These are phyloP conservation scores for Piliocolobus tephrosceles DNA, from an alignment of 2,113 vertebrate genomes.

Conservation along the genomic window DNA sequence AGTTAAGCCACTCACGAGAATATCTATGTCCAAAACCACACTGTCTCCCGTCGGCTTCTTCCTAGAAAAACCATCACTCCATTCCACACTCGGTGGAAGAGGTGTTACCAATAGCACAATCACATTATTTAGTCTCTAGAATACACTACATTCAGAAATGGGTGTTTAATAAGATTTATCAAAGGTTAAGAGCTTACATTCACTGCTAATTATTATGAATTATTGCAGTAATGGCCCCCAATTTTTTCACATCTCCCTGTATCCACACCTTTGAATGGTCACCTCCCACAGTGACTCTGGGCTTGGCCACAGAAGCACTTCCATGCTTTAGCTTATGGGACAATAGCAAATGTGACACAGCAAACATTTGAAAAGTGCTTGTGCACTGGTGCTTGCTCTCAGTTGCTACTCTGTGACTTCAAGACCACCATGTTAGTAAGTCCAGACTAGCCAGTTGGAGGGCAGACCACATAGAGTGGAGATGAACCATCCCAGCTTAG, in stretches of 20 bases:
- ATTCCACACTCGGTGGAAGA: background rate
- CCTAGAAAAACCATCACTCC: slow-evolving; percentile 12
- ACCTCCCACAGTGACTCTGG: slow-evolving; percentile 4
- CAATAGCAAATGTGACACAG: slow-evolving; percentile 25
- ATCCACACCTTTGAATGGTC: background rate
- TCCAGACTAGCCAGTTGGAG: background rate
- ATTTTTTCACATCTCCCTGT: background rate
- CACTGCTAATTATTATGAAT: slow-evolving; percentile 42
- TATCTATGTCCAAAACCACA: background rate
- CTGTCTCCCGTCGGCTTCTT: background rate
- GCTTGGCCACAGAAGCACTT: background rate
- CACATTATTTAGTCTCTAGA: slow-evolving; percentile 42
- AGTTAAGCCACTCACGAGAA: slow-evolving; percentile 5
- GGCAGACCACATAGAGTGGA: background rate
- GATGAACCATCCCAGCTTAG: background rate
- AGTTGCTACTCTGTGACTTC: background rate
- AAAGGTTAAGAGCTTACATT: background rate
- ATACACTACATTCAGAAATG: slow-evolving; percentile 40
- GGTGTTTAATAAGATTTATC: slow-evolving; percentile 30
- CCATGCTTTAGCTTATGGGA: slow-evolving; percentile 18
- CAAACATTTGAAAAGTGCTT: slow-evolving; percentile 35
- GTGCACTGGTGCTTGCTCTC: background rate
- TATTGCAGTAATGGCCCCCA: background rate
- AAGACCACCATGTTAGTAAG: slow-evolving; percentile 22
- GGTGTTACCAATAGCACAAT: background rate